Conservation (phyloP, 2,113 vertebrate species). For the Larimichthys crocea region DNA sequence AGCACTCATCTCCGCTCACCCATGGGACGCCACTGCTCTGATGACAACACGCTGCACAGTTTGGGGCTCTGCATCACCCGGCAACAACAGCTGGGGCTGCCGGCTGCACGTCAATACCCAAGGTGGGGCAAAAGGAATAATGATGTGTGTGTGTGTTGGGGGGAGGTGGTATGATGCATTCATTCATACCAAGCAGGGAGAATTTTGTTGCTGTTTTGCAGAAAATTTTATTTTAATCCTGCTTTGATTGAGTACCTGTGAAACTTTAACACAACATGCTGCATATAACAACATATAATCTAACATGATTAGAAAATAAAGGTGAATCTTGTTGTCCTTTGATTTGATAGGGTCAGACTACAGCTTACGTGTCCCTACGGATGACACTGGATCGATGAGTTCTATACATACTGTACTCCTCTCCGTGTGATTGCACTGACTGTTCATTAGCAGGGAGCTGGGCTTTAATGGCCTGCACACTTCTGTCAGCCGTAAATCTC, state of each 20-base stretch:
- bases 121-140: not conserved
- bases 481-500: constrained; percentile 69
- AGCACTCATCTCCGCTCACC: constrained; percentile 62
- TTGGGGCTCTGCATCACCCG: constrained; percentile 53
- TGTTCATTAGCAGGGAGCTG: constrained; percentile 69
- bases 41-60: constrained; percentile 59
- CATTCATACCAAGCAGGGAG: constrained; percentile 26
- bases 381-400: constrained; percentile 55
- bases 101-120: constrained; percentile 57
- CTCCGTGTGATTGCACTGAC: constrained; percentile 53
- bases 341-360: constrained; percentile 37
- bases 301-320: constrained; percentile 37
- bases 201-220: constrained; percentile 28
- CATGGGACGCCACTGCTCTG: constrained; percentile 56
- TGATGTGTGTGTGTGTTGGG: constrained; percentile 13
- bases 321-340: constrained; percentile 44
- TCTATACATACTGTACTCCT: constrained; percentile 37
- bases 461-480: constrained; percentile 65
- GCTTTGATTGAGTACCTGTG: not conserved
- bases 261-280: not conserved
- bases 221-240: not conserved
- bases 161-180: not conserved
- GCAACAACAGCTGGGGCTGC: constrained; percentile 77
- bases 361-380: constrained; percentile 16
- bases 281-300: not conserved